phyloP scores from a whole-genome alignment of 2,888 invertebrate genomes.

The Apodemia zela region DNA sequence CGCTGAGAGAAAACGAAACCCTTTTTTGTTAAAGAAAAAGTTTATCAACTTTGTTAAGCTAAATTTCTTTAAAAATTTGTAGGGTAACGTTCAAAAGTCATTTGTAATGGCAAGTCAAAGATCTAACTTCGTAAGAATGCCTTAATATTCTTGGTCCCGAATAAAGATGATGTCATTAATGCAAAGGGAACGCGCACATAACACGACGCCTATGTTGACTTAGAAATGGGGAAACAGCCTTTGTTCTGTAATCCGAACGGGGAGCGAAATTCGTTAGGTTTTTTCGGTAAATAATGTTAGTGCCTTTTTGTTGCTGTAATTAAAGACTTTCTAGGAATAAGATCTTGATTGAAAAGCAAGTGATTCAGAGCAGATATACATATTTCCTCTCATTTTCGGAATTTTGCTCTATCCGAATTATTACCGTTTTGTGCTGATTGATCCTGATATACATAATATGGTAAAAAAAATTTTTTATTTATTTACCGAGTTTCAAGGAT shows the following conservation, averaged over 20 bases:
- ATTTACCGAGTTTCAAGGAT: too few relatives aligned
- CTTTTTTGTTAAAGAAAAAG: slow-evolving; percentile 27
- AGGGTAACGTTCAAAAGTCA: slow-evolving; percentile 27
- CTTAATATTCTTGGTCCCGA: slow-evolving; percentile 42
- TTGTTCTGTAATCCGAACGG: slow-evolving; percentile 39
- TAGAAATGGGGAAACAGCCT: slow-evolving; percentile 46
- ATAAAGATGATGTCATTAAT: slow-evolving; percentile 40
- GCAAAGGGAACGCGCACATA: slow-evolving; percentile 35
- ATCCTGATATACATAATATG: too few relatives aligned
- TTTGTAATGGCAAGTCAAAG: slow-evolving; percentile 31
- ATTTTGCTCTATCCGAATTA: too few relatives aligned
- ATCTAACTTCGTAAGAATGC: slow-evolving; percentile 27
- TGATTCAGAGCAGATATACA: too few relatives aligned
- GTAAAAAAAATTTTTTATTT: too few relatives aligned
- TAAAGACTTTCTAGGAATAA: neutral
- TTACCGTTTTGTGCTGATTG: neutral
- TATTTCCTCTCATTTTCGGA: too few relatives aligned
- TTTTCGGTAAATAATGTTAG: neutral
- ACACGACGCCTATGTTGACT: slow-evolving; percentile 44
- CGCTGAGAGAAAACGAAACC: slow-evolving; percentile 39
- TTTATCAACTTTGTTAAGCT: slow-evolving; percentile 22
- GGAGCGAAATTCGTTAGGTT: slow-evolving; percentile 1
- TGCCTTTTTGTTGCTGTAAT: neutral
- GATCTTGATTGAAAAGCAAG: too few relatives aligned
- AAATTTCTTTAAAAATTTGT: slow-evolving; percentile 27